Percentiles rank a stretch among this genome's conserved stretches.
phyloP scores from a whole-genome alignment of 2,797 vertebrate genomes.

The Hyperoplus immaculatus region DNA sequence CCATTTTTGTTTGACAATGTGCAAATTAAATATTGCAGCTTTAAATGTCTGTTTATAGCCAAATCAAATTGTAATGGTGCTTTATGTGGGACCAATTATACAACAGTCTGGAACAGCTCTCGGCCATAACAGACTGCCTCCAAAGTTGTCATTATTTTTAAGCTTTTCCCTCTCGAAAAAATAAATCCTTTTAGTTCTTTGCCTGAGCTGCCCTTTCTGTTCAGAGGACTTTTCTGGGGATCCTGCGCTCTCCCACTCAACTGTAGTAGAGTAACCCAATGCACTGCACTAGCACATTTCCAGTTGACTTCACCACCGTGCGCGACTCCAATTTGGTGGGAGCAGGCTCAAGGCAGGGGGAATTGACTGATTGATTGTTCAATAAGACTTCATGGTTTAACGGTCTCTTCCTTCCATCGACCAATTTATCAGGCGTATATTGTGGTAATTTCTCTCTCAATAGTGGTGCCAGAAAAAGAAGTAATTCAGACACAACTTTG shows the following conservation, averaged over 20 bases:
- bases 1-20: slow-evolving; percentile 23
- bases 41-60: slow-evolving; percentile 58
- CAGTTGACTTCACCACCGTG: slow-evolving; percentile 51
- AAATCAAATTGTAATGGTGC: slow-evolving; percentile 56
- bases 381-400: slow-evolving; percentile 64
- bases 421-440: slow-evolving; percentile 42
- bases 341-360: slow-evolving; percentile 29
- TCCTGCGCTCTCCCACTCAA: slow-evolving; percentile 41
- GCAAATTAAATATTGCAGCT: slow-evolving; percentile 44
- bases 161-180: slow-evolving; percentile 64
- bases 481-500: slow-evolving; percentile 6
- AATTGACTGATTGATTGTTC: slow-evolving; percentile 74
- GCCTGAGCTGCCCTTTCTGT: slow-evolving; percentile 59
- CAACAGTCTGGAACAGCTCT: slow-evolving; percentile 48
- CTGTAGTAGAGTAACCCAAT: slow-evolving; percentile 58
- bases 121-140: slow-evolving; percentile 56
- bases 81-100: slow-evolving; percentile 53
- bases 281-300: slow-evolving; percentile 57
- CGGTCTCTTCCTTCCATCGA: slow-evolving; percentile 35
- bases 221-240: slow-evolving; percentile 54
- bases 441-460: slow-evolving; percentile 23
- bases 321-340: slow-evolving; percentile 41
- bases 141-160: slow-evolving; percentile 75
- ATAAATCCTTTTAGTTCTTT: slow-evolving; percentile 54
- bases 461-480: slow-evolving; percentile 14